These are phyloP conservation scores for Panthera tigris DNA, from an alignment of 2,113 vertebrate species.

Conservation along the genomic window DNA sequence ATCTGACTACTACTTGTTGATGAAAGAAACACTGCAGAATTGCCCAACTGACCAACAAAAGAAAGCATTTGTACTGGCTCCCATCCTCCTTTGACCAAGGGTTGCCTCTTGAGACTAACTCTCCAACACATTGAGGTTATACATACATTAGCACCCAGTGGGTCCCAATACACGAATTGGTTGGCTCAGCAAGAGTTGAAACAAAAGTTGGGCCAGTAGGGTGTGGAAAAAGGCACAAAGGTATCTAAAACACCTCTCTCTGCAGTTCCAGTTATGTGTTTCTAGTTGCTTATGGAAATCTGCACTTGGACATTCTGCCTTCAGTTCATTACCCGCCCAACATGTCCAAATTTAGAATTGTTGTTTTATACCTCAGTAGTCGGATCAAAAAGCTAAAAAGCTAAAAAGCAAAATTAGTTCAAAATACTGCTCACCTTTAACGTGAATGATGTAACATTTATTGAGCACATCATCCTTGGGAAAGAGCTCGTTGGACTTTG, in stretches of 20 bases:
- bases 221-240: neutral
- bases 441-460: neutral
- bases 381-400: neutral
- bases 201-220: neutral
- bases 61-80: neutral
- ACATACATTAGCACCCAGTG: neutral
- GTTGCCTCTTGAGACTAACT: neutral
- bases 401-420: neutral
- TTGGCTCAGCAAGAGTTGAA: neutral
- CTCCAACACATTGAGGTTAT: neutral
- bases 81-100: neutral
- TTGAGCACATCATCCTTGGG: neutral
- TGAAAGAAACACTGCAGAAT: neutral
- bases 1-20: neutral
- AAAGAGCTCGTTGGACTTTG: neutral
- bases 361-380: neutral
- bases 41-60: neutral
- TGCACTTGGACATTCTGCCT: neutral
- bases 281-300: neutral
- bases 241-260: neutral
- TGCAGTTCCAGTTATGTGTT: neutral
- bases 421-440: neutral
- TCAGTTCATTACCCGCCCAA: neutral
- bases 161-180: no score
- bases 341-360: neutral